Evolutionary conservation across 2,888 invertebrate genomes (phyloP).

Genomic region (Sinohyriopsis cumingii): DNA sequence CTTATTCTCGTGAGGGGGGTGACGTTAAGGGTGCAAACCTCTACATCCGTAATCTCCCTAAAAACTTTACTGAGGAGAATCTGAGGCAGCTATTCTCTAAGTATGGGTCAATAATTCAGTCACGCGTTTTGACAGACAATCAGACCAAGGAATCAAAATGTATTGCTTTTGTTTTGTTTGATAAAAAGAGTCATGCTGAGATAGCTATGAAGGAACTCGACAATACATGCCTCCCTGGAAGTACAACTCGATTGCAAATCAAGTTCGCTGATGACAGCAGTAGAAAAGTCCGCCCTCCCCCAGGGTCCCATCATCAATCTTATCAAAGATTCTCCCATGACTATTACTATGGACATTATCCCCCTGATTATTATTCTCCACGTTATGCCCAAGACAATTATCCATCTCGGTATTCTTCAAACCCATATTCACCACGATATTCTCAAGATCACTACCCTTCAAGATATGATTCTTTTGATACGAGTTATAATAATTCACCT

Average conservation of each 20-base stretch:
- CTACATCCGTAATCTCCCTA: conserved; percentile 91
- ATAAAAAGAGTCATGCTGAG: conserved; percentile 90
- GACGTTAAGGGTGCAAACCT: conserved; percentile 95
- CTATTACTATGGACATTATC: no score
- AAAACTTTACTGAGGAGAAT: conserved; percentile 79
- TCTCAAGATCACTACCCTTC: no score
- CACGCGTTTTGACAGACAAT: conserved; percentile 91
- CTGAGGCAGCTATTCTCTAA: conserved; percentile 88
- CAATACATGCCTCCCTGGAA: conserved; percentile 85
- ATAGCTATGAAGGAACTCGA: conserved; percentile 89
- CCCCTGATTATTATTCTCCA: no score
- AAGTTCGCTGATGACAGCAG: conserved; percentile 88
- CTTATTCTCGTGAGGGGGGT: conserved; percentile 92
- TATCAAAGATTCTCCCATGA: conserved; percentile 2
- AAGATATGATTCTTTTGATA: no score
- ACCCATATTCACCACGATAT: no score
- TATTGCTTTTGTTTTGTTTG: conserved; percentile 88
- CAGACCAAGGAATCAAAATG: conserved; percentile 89
- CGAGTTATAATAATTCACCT: no score
- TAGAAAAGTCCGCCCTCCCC: conserved; percentile 56
- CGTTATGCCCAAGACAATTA: no score
- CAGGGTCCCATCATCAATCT: conserved; percentile 18
- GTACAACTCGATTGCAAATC: conserved; percentile 87
- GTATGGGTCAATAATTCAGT: conserved; percentile 92
- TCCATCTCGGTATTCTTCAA: no score